Evolutionary conservation across 2,113 vertebrate genomes (phyloP), one percentile per base, ranked within the genome.

Genomic region (Neogobius melanostomus): DNA sequence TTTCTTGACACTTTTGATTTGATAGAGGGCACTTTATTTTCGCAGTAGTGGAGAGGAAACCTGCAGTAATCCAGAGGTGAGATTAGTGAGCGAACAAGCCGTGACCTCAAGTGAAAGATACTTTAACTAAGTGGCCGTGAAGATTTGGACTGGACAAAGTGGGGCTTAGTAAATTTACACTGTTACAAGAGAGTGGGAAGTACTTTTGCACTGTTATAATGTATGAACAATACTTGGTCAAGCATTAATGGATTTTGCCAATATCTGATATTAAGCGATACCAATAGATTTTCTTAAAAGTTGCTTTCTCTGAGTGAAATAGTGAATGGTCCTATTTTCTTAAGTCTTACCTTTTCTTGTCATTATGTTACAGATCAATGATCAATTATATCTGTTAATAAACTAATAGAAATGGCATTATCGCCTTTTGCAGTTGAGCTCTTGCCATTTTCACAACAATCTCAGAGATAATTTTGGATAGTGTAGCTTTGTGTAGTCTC

Each of bases 1-100:
- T 90, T 90, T 86, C 75, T 51, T 68, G 76, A 85, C 82, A 82
- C 83, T 74, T 89, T 90, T 85, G 75, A 87, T 88, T 88, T 79
- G 85, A 90, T 91, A 85, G 81, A 75, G 72, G 56, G 42, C 67
- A 59, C 85, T 90, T 76, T 88, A 74, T 84, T 74, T 87, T 87
- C 85, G 72, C 77, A 79, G 73, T 81, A 17, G 53, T 56, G 53
- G 36, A 79, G 85, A 79, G 85, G 80, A 81, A 79, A 65, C 62
- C 76, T 75, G 10, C 76, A 74, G 10, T 45, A 43, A 68, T 73
- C 65, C 66, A 48, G 59, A 15, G 44, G 57, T 14, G 69, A 59
- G 43, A 80, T 6, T 12, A 60, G 71, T 68, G 71, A 54, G 69
- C n/a, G 71, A 54, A 52, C 53, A 45, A 9, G 16, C 60, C 2